Evolutionary conservation across 2,113 vertebrate genomes (phyloP).

Genomic region (Phasianus colchicus): DNA sequence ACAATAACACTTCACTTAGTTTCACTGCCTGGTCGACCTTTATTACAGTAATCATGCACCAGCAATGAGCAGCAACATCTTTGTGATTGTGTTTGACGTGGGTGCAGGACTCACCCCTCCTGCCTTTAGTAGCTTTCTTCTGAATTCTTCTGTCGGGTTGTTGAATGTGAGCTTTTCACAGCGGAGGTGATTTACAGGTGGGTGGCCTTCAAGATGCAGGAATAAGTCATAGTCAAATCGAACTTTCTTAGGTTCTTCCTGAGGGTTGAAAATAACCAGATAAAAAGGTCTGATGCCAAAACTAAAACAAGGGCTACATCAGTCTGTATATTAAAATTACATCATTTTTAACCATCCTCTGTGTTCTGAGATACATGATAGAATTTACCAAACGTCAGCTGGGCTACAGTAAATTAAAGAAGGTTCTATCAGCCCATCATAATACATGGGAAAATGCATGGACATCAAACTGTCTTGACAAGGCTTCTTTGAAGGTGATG

Average conservation of each 20-base stretch:
- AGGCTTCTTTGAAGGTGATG: background rate
- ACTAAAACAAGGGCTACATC: background rate
- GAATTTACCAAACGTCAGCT: background rate
- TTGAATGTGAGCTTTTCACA: constrained; percentile 94
- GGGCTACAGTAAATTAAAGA: background rate
- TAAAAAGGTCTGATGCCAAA: constrained; percentile 37
- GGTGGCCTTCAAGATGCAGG: constrained; percentile 92
- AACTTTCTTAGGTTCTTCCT: constrained; percentile 94
- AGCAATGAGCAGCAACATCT: background rate
- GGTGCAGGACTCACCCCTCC: constrained; percentile 84
- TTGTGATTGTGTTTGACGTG: constrained; percentile 20
- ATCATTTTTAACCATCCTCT: background rate
- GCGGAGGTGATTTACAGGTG: constrained; percentile 92
- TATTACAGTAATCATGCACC: background rate
- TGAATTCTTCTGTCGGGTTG: constrained; percentile 91
- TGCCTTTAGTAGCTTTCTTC: constrained; percentile 89
- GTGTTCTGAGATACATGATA: background rate
- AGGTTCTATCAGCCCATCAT: background rate
- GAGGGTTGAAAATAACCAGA: constrained; percentile 68
- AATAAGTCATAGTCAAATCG: constrained; percentile 94
- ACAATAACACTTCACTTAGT: background rate
- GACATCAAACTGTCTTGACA: background rate
- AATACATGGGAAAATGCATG: background rate
- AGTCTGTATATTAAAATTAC: background rate
- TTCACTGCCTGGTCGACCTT: constrained; percentile 3